These are phyloP conservation scores for Clarias platycephalus DNA, from an alignment of 2,797 vertebrate species.

Conservation along the genomic window DNA sequence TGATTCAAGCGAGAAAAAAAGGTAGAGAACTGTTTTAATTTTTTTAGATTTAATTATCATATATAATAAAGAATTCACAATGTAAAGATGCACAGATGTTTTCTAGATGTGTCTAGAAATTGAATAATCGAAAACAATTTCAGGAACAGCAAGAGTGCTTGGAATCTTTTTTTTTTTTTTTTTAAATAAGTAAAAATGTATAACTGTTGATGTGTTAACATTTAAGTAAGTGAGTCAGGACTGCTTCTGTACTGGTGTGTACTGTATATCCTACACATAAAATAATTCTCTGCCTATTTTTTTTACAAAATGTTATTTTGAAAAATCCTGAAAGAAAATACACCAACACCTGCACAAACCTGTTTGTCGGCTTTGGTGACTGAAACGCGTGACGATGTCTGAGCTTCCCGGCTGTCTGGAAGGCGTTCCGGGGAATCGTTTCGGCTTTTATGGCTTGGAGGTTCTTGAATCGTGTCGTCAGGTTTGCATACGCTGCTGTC, in stretches of 20 bases:
- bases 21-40: background rate
- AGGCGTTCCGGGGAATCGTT: constrained; percentile 23
- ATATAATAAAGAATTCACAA: background rate
- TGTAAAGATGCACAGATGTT: background rate
- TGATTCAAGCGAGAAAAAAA: background rate
- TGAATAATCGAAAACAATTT: background rate
- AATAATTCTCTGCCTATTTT: background rate
- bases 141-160: background rate
- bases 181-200: too few species aligned
- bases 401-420: constrained; percentile 13
- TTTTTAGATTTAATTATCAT: too few species aligned
- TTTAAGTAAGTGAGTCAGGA: too few species aligned
- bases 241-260: background rate
- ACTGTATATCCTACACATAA: too few species aligned
- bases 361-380: background rate
- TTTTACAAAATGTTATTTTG: too few species aligned
- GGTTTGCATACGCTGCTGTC: constrained; percentile 1
- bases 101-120: background rate
- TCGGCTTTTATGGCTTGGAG: constrained; percentile 26
- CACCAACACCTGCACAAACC: constrained; percentile 6
- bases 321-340: background rate
- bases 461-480: background rate
- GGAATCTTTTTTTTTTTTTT: too few species aligned
- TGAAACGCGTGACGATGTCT: background rate
- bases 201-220: too few species aligned